Conservation (phyloP, 2,888 invertebrate species). For the Eilema depressum region DNA sequence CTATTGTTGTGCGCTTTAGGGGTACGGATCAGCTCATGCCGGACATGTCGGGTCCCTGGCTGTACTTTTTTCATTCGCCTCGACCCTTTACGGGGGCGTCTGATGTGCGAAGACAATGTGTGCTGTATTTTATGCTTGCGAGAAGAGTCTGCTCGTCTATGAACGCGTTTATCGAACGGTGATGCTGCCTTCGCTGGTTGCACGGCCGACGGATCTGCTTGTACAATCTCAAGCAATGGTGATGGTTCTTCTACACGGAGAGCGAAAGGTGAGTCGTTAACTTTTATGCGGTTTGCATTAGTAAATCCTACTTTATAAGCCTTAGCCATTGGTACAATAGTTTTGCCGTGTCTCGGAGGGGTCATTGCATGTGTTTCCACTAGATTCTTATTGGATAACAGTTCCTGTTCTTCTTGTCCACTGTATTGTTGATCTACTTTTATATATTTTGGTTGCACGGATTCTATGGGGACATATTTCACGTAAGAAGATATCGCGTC, state of each 20-base stretch:
- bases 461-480: neutral
- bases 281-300: neutral
- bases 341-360: neutral
- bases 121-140: neutral
- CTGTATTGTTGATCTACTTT: neutral
- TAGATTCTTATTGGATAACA: neutral
- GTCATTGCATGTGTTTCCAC: neutral
- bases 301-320: neutral
- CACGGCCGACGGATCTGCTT: neutral
- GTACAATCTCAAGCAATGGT: neutral
- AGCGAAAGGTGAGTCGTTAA: neutral
- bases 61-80: neutral
- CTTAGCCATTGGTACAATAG: neutral
- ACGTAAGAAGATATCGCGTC: neutral
- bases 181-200: neutral
- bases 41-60: neutral
- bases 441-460: neutral
- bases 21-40: neutral
- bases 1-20: neutral
- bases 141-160: neutral
- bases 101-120: conserved; percentile 1
- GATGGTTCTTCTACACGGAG: neutral
- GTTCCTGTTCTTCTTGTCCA: neutral
- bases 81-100: neutral
- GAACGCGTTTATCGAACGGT: neutral